A percentile compares a stretch with the other conserved stretches of the same genome.
These are phyloP conservation scores for Ictalurus punctatus DNA, from an alignment of 2,113 vertebrate species.

Conservation along the genomic window DNA sequence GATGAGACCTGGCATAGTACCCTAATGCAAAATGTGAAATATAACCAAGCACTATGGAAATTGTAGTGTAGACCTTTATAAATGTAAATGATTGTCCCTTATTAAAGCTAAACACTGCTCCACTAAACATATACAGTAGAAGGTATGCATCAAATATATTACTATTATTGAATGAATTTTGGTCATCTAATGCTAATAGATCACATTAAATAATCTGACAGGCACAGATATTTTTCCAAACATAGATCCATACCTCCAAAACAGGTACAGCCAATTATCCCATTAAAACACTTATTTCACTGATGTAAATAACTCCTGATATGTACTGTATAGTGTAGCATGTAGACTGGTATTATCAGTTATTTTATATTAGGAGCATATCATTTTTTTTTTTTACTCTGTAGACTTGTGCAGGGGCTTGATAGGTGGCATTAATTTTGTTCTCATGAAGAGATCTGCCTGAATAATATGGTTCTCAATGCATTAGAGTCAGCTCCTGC, in stretches of 20 bases:
- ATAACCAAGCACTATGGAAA: not conserved
- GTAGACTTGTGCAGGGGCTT: constrained; percentile 25
- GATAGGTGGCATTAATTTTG: constrained; percentile 28
- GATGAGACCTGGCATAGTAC: not conserved
- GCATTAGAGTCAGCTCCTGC: not conserved
- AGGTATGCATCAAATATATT: not conserved
- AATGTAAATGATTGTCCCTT: not conserved
- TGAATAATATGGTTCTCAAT: not conserved
- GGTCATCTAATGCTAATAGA: not conserved
- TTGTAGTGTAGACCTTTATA: not conserved
- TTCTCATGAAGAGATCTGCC: not conserved
- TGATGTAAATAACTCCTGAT: constrained; percentile 60
- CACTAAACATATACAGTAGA: not conserved
- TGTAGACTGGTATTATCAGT: constrained; percentile 15
- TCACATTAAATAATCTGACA: not conserved
- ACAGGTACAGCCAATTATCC: constrained; percentile 16
- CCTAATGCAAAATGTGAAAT: not conserved
- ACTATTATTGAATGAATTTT: not conserved
- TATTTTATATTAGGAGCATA: not conserved
- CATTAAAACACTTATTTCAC: constrained; percentile 58
- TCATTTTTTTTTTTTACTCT: not conserved
- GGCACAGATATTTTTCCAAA: not conserved
- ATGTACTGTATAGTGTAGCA: constrained; percentile 60
- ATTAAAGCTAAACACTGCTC: not conserved
- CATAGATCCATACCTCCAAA: not conserved